Conservation (phyloP, 2,797 vertebrate genomes). For the Neoniphon sammara region DNA sequence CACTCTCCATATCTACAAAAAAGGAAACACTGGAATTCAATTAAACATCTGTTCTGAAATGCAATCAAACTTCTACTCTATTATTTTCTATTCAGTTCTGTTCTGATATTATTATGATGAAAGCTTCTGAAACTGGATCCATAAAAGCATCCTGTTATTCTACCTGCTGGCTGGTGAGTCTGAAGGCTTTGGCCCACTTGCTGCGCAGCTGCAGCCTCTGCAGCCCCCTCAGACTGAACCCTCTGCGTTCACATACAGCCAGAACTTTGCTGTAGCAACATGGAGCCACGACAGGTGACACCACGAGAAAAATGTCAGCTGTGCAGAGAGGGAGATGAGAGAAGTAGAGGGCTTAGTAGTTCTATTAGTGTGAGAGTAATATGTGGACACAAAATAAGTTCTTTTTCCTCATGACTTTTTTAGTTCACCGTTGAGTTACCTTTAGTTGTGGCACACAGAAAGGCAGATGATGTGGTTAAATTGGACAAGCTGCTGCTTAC, state of each 20-base stretch:
- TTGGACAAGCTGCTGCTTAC: not conserved
- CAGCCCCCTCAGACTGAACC: conserved; percentile 78
- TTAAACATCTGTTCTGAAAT: not conserved
- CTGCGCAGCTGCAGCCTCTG: conserved; percentile 69
- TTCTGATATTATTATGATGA: not conserved
- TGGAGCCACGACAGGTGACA: conserved; percentile 76
- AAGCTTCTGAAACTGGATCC: not conserved
- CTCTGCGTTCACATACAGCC: conserved; percentile 69
- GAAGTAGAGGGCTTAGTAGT: conserved; percentile 30
- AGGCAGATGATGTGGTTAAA: conserved; percentile 50
- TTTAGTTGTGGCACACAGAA: conserved; percentile 80
- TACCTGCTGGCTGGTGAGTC: conserved; percentile 79
- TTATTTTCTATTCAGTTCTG: not conserved
- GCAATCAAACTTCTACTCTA: not conserved
- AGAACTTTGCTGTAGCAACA: conserved; percentile 72
- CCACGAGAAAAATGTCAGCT: conserved; percentile 81
- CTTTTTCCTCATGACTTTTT: not conserved
- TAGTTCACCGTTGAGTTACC: conserved; percentile 54
- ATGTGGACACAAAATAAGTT: not conserved
- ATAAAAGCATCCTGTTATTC: not conserved
- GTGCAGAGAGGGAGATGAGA: conserved; percentile 16
- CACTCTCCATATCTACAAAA: not conserved
- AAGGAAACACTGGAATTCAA: not conserved
- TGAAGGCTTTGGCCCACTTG: conserved; percentile 55
- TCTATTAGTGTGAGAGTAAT: not conserved